A percentile compares a stretch with the other conserved stretches of the same genome.
Conservation (phyloP, 2,797 vertebrate genomes). For the Cyclura pinguis region DNA sequence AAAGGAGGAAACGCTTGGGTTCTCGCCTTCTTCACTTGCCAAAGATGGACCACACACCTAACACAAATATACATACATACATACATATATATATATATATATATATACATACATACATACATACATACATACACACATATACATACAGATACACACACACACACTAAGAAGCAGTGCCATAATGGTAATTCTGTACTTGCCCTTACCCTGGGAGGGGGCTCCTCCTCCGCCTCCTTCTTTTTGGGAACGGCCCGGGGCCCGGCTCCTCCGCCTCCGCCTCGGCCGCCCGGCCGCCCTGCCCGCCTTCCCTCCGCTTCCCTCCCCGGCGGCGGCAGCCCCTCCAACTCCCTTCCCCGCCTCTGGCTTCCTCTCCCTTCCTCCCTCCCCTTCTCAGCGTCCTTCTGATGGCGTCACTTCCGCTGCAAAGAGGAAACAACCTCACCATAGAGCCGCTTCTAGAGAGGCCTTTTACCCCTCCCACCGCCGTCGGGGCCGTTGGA, state of each 20-base stretch:
- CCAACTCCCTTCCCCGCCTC: not conserved
- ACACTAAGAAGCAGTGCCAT: not conserved
- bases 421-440: not conserved
- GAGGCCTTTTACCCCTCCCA: too few relatives aligned
- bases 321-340: too few relatives aligned
- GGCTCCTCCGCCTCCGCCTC: too few relatives aligned
- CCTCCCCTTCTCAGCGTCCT: not conserved
- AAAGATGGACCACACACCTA: too few relatives aligned
- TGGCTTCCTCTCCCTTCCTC: not conserved
- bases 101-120: not conserved
- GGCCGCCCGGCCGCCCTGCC: too few relatives aligned
- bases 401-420: conserved; percentile 11
- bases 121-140: not conserved
- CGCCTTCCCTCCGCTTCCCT: too few relatives aligned
- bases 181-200: too few relatives aligned
- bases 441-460: too few relatives aligned
- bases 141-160: not conserved
- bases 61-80: not conserved
- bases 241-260: too few relatives aligned
- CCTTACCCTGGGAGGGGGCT: not conserved
- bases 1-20: too few relatives aligned
- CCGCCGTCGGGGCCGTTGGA: not conserved
- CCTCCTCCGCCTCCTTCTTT: not conserved
- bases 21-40: too few relatives aligned
- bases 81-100: not conserved